Evolutionary conservation across 2,888 invertebrate genomes (phyloP).

Genomic region (Crepidodera aurea): DNA sequence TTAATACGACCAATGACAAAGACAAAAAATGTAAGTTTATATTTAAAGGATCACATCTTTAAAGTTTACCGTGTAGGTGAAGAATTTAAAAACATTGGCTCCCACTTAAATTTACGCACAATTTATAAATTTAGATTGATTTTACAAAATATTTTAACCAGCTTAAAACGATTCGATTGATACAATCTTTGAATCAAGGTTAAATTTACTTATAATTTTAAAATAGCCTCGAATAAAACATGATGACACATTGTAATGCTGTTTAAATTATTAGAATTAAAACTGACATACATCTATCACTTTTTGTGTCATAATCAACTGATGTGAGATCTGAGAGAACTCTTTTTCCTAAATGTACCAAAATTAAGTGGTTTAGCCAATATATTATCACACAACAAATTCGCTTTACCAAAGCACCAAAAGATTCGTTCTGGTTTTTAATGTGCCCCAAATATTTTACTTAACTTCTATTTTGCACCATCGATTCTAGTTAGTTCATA

Average conservation of each 20-base stretch:
- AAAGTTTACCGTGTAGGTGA: not conserved
- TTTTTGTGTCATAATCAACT: too few species aligned
- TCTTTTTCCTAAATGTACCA: not conserved
- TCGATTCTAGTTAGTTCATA: slow-evolving; percentile 54
- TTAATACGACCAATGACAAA: not conserved
- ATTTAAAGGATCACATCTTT: slow-evolving; percentile 3
- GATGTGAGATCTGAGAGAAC: too few species aligned
- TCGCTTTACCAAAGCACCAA: slow-evolving; percentile 18
- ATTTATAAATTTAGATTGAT: not conserved
- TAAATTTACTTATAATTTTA: too few species aligned
- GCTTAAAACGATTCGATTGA: too few species aligned
- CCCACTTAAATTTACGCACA: not conserved
- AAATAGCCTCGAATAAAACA: too few species aligned
- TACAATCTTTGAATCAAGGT: too few species aligned
- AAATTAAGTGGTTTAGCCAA: not conserved
- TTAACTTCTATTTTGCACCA: slow-evolving; percentile 55
- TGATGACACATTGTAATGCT: too few species aligned
- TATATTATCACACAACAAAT: slow-evolving; percentile 10
- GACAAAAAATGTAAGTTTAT: not conserved
- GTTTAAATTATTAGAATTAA: too few species aligned
- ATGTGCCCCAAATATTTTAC: slow-evolving; percentile 36
- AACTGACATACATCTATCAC: too few species aligned
- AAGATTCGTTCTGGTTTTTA: slow-evolving; percentile 16
- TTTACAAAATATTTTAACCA: not conserved
- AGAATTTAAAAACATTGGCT: not conserved